Percentiles rank a stretch among this genome's conserved stretches.
phyloP scores from a whole-genome alignment of 2,888 invertebrate species.

The Magallana nippona region DNA sequence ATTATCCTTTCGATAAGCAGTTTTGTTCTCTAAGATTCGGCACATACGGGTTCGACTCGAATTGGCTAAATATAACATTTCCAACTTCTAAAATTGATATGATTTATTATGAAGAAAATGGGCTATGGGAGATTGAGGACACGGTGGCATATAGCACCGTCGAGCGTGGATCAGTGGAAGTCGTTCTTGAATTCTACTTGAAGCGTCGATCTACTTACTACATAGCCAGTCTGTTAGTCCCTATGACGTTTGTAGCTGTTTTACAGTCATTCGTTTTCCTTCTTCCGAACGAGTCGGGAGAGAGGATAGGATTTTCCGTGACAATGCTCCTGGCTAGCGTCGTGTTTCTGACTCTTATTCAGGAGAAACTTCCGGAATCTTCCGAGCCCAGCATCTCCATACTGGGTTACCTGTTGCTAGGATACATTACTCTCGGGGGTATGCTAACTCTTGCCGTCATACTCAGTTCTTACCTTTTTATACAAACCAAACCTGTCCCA shows the following conservation, averaged over 20 bases:
- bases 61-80: background rate
- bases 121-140: background rate
- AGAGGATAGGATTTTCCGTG: conserved; percentile 2
- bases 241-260: background rate
- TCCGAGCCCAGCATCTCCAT: conserved; percentile 4
- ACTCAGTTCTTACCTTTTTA: background rate
- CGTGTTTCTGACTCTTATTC: conserved; percentile 6
- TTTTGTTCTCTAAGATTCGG: background rate
- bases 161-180: background rate
- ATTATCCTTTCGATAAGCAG: conserved; percentile 10
- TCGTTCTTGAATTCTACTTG: background rate
- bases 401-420: background rate
- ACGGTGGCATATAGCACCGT: background rate
- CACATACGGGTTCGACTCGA: background rate
- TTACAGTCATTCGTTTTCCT: conserved; percentile 7
- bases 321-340: background rate
- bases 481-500: background rate
- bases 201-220: background rate
- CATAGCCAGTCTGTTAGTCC: background rate
- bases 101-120: background rate
- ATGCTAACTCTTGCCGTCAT: background rate
- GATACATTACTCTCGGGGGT: background rate
- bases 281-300: background rate
- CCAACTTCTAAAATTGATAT: background rate
- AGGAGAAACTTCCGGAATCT: conserved; percentile 7